These are phyloP conservation scores for Meteorus cinctellus DNA, from an alignment of 2,888 invertebrate genomes.

Conservation along the genomic window DNA sequence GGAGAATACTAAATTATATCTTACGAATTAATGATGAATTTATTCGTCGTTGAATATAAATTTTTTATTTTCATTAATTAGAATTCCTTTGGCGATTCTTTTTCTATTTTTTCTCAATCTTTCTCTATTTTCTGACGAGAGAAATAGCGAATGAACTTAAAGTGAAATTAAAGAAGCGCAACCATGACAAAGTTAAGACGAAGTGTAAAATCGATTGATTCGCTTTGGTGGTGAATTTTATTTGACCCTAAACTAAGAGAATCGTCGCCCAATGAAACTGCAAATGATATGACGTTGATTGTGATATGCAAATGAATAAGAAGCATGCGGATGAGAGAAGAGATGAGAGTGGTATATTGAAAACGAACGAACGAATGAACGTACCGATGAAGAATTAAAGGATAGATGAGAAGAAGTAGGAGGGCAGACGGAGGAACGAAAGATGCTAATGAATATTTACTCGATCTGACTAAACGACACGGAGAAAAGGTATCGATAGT, in stretches of 20 bases:
- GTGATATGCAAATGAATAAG: conserved; percentile 68
- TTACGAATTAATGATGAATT: conserved; percentile 1
- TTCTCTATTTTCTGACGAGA: background rate
- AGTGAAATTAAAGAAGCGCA: conserved; percentile 7
- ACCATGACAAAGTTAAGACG: background rate
- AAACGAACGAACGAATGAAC: background rate
- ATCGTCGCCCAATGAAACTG: conserved; percentile 48
- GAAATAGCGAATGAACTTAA: conserved; percentile 3
- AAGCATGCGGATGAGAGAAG: conserved; percentile 19
- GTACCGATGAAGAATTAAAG: background rate
- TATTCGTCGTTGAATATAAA: background rate
- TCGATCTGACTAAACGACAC: conserved; percentile 48
- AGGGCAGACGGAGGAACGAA: conserved; percentile 27
- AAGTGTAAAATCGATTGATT: conserved; percentile 9
- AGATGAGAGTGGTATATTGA: background rate
- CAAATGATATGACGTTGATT: conserved; percentile 70
- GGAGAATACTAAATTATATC: background rate
- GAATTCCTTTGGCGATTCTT: background rate
- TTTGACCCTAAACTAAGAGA: conserved; percentile 32
- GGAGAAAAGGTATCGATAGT: conserved; percentile 59
- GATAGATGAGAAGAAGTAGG: conserved; percentile 37
- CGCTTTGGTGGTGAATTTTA: background rate
- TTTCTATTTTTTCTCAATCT: background rate
- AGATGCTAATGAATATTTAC: conserved; percentile 71
- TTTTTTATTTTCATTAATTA: background rate